These are phyloP conservation scores for Danaus plexippus DNA, from an alignment of 1,140 invertebrate genomes.

Conservation along the genomic window DNA sequence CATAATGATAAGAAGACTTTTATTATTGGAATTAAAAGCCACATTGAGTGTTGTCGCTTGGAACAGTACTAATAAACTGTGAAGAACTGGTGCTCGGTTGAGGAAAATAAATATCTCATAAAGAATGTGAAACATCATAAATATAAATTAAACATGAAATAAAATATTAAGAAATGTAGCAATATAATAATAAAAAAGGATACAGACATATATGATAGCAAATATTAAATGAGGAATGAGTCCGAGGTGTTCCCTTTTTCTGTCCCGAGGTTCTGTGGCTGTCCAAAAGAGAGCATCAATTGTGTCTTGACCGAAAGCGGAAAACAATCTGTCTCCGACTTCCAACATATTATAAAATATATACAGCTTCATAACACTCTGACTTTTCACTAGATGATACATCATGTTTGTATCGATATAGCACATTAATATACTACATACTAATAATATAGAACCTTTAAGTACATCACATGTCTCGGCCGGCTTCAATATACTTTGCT, in stretches of 20 bases:
- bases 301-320: constrained; percentile 98
- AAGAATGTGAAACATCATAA: constrained; percentile 5
- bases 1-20: constrained; percentile 97
- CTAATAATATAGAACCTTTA: constrained; percentile 90
- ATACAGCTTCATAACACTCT: constrained; percentile 98
- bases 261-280: constrained; percentile 90
- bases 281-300: constrained; percentile 98
- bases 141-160: constrained; percentile 5
- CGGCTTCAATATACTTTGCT: constrained; percentile 79
- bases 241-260: constrained; percentile 88
- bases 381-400: constrained; percentile 98
- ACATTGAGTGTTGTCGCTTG: constrained; percentile 98
- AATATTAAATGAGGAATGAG: constrained; percentile 90
- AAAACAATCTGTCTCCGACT: constrained; percentile 95
- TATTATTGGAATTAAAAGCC: constrained; percentile 99
- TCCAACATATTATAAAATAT: constrained; percentile 99
- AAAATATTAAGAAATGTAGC: too few relatives aligned
- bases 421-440: constrained; percentile 87
- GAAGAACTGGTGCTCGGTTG: constrained; percentile 78
- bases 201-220: constrained; percentile 94
- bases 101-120: constrained; percentile 24
- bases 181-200: constrained; percentile 76
- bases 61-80: constrained; percentile 92
- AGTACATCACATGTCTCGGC: constrained; percentile 97
- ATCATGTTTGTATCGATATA: constrained; percentile 98